These are phyloP conservation scores for Bimastos eiseni DNA, from an alignment of 2,888 invertebrate species.

Conservation along the genomic window DNA sequence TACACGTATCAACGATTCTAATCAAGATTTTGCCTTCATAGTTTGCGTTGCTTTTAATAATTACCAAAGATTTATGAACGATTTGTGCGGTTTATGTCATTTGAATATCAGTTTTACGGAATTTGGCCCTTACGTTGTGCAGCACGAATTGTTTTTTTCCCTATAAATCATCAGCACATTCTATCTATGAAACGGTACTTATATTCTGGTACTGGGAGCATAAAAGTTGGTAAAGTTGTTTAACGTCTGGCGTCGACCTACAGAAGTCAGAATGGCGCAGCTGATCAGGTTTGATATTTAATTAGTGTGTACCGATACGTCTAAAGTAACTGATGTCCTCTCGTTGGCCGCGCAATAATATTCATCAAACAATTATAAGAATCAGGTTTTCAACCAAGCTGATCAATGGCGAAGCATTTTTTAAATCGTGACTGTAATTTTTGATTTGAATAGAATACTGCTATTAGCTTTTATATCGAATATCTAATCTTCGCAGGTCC, in stretches of 20 bases:
- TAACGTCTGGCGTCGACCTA: neutral
- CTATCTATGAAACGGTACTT: neutral
- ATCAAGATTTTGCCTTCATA: neutral
- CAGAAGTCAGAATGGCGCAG: neutral
- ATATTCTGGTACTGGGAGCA: neutral
- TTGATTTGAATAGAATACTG: too few species aligned
- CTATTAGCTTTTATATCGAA: too few species aligned
- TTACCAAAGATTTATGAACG: neutral
- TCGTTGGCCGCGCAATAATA: too few species aligned
- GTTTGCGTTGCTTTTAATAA: neutral
- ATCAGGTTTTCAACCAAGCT: too few species aligned
- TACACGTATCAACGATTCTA: neutral
- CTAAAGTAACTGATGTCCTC: too few species aligned
- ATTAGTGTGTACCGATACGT: too few species aligned
- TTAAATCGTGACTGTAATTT: too few species aligned
- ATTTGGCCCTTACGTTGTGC: neutral
- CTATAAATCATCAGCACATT: neutral
- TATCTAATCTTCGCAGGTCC: too few species aligned
- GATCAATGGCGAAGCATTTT: too few species aligned
- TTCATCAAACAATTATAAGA: too few species aligned
- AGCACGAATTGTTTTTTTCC: neutral
- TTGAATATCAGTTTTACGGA: neutral
- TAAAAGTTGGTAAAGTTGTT: neutral
- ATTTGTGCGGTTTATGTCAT: neutral
- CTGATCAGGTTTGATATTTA: neutral